These are phyloP conservation scores for Sphenodon punctatus DNA, from an alignment of 2,797 vertebrate genomes.

Conservation along the genomic window DNA sequence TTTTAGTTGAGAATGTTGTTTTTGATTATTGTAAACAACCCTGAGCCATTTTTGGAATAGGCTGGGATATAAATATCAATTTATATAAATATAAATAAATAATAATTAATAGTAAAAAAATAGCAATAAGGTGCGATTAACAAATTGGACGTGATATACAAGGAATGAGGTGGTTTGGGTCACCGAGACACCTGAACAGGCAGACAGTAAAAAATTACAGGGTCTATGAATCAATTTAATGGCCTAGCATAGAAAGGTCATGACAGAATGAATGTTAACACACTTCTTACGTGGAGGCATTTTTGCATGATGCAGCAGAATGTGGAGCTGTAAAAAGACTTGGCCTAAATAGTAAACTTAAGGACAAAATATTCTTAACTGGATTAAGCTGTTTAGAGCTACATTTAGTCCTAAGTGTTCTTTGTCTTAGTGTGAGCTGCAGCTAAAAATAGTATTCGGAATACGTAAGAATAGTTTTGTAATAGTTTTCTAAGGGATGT, in stretches of 20 bases:
- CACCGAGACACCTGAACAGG: neutral
- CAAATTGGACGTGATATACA: neutral
- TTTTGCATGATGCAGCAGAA: constrained; percentile 63
- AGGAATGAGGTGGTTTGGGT: fast-evolving
- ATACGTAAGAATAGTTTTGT: constrained; percentile 67
- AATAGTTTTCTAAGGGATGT: no score
- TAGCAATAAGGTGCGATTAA: no score
- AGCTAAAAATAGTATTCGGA: constrained; percentile 58
- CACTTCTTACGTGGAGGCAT: neutral
- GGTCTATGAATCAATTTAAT: neutral
- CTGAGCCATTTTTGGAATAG: no score
- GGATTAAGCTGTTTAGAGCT: constrained; percentile 58
- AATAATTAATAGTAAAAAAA: no score
- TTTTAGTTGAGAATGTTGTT: no score
- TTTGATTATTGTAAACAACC: no score
- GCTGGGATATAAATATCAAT: no score
- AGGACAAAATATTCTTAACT: constrained; percentile 67
- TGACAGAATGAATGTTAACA: neutral
- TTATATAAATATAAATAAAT: no score
- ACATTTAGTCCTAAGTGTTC: constrained; percentile 61
- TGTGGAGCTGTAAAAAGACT: constrained; percentile 38
- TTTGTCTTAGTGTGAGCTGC: constrained; percentile 61
- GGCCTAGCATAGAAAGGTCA: neutral
- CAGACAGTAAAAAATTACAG: neutral
- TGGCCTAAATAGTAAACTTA: constrained; percentile 38